Percentiles rank a stretch among this genome's conserved stretches.
These are phyloP conservation scores for Megastigmus dorsalis DNA, from an alignment of 2,888 invertebrate genomes.

Conservation along the genomic window DNA sequence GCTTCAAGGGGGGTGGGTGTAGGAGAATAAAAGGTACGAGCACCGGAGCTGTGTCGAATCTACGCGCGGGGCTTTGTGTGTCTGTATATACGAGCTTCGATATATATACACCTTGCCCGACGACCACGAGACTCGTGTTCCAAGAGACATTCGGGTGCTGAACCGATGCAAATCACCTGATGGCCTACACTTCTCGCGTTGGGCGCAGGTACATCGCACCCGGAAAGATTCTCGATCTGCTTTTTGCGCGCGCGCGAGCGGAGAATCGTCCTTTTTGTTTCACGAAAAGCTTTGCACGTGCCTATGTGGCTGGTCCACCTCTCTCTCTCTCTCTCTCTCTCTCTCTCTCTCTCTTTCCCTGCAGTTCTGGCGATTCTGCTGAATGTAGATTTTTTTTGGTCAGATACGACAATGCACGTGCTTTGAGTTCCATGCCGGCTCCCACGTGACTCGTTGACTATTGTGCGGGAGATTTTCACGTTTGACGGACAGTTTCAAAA, in stretches of 20 bases:
- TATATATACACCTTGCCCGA: no score
- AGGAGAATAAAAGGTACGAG: background rate
- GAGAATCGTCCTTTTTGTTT: background rate
- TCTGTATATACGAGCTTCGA: background rate
- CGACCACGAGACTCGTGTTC: background rate
- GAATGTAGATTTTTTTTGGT: no score
- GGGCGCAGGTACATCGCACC: background rate
- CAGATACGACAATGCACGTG: no score
- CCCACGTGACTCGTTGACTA: no score
- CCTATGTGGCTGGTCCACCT: no score
- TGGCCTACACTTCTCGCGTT: background rate
- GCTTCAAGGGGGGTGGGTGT: constrained; percentile 23
- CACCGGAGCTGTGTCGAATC: constrained; percentile 17
- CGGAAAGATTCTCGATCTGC: constrained; percentile 16
- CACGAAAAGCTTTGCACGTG: constrained; percentile 14
- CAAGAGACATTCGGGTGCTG: constrained; percentile 12
- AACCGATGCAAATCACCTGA: constrained; percentile 14
- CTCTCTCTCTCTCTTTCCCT: no score
- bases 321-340: no score
- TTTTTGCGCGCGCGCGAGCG: constrained; percentile 9
- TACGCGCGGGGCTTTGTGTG: background rate
- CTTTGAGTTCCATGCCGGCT: no score
- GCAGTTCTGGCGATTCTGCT: no score
- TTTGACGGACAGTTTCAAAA: no score
- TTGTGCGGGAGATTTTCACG: no score